A percentile compares a stretch with the other conserved stretches of the same genome.
Evolutionary conservation across 2,888 invertebrate genomes (phyloP).

Genomic region (Corbicula japonica): DNA sequence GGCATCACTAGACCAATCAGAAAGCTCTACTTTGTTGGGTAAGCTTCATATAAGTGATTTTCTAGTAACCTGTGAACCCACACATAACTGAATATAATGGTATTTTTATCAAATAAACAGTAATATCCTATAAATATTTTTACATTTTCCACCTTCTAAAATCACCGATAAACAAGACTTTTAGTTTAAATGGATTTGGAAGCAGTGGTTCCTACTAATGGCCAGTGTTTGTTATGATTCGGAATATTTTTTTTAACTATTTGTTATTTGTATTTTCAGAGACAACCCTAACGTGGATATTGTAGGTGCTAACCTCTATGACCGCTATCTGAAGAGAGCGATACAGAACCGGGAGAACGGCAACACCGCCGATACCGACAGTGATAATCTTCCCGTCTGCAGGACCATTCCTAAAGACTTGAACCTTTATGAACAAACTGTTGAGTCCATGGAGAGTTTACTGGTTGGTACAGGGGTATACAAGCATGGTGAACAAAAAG

Average conservation of each 20-base stretch:
- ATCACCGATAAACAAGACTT: too few relatives aligned
- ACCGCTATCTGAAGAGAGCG: constrained; percentile 76
- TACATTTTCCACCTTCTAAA: too few relatives aligned
- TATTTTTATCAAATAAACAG: too few relatives aligned
- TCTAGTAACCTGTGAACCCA: too few relatives aligned
- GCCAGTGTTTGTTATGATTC: too few relatives aligned
- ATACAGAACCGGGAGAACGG: constrained; percentile 63
- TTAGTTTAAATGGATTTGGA: too few relatives aligned
- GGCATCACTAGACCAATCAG: constrained; percentile 82
- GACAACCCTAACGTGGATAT: constrained; percentile 86
- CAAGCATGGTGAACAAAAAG: constrained; percentile 70
- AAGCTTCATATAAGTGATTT: constrained; percentile 63
- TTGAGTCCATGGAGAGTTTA: constrained; percentile 79
- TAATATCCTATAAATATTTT: too few relatives aligned
- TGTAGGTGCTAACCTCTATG: constrained; percentile 85
- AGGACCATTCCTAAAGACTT: constrained; percentile 81
- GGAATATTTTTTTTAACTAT: too few relatives aligned
- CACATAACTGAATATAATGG: too few relatives aligned
- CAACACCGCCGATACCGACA: constrained; percentile 41
- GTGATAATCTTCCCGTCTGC: constrained; percentile 76
- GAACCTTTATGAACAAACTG: constrained; percentile 81
- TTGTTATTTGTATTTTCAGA: constrained; percentile 73
- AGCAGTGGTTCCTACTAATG: too few relatives aligned
- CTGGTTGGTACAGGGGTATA: constrained; percentile 86
- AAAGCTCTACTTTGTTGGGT: constrained; percentile 86